phyloP scores from a whole-genome alignment of 2,113 vertebrate species.

The Silurus meridionalis region DNA sequence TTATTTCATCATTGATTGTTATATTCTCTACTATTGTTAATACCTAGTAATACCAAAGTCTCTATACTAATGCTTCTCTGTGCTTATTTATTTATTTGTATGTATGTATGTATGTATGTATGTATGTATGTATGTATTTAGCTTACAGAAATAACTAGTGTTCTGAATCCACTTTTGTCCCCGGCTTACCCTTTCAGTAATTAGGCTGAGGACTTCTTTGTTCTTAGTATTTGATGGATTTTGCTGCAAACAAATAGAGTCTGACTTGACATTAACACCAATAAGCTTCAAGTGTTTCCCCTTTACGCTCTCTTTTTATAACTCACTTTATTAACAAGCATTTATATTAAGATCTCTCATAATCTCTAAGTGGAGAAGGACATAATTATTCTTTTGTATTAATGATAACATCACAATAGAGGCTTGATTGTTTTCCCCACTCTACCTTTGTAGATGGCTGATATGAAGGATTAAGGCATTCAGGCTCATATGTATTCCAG shows the following conservation, averaged over 20 bases:
- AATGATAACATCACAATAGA: slow-evolving; percentile 61
- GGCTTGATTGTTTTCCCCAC: slow-evolving; percentile 53
- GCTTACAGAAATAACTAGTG: not conserved
- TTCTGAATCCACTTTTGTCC: not conserved
- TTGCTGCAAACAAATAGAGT: slow-evolving; percentile 53
- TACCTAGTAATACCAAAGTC: not conserved
- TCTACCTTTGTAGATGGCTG: slow-evolving; percentile 46
- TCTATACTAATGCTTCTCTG: not conserved
- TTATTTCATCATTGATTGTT: not conserved
- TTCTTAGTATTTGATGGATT: slow-evolving; percentile 31
- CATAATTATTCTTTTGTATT: slow-evolving; percentile 57
- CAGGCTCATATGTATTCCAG: slow-evolving; percentile 47
- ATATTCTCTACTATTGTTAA: slow-evolving; percentile 1
- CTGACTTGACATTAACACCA: slow-evolving; percentile 61
- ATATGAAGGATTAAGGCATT: slow-evolving; percentile 51
- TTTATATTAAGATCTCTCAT: slow-evolving; percentile 53
- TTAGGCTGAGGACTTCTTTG: slow-evolving; percentile 16
- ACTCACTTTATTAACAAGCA: slow-evolving; percentile 57
- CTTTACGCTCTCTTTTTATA: slow-evolving; percentile 47
- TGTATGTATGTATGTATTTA: not conserved
- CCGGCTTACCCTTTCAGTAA: slow-evolving; percentile 18
- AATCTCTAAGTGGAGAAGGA: slow-evolving; percentile 46
- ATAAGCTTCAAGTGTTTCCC: slow-evolving; percentile 51
- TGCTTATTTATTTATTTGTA: not conserved
- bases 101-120: not conserved